Percentiles rank a stretch among this genome's conserved stretches.
These are phyloP conservation scores for Enteromius treurensis DNA, from an alignment of 2,797 vertebrate genomes.

Conservation along the genomic window DNA sequence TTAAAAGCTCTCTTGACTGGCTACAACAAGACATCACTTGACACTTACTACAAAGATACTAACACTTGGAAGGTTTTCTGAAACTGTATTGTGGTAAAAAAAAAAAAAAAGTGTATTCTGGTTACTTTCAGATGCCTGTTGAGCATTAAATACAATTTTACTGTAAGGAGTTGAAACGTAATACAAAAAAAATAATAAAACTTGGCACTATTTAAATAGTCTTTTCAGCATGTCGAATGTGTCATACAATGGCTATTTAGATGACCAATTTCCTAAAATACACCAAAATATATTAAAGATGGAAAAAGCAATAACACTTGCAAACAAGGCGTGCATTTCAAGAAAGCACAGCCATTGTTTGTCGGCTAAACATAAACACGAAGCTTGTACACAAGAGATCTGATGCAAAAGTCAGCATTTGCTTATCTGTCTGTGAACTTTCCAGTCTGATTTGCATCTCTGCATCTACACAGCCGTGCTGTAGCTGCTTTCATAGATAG, in stretches of 20 bases:
- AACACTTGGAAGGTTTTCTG: background rate
- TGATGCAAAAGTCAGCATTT: constrained; percentile 66
- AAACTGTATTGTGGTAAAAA: background rate
- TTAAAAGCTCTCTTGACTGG: background rate
- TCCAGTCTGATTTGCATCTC: constrained; percentile 77
- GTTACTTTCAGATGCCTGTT: background rate
- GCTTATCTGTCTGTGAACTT: constrained; percentile 69
- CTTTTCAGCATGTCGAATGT: background rate
- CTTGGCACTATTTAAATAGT: background rate
- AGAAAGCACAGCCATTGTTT: constrained; percentile 2
- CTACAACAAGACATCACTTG: background rate
- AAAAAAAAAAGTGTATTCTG: background rate
- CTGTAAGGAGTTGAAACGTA: background rate
- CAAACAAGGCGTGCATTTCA: background rate
- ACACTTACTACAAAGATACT: background rate
- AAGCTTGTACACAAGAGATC: constrained; percentile 29
- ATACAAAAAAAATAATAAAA: background rate
- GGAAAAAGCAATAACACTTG: constrained; percentile 2
- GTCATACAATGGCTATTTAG: background rate
- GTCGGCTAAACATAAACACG: background rate
- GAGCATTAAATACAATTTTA: background rate
- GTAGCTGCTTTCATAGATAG: constrained; percentile 40
- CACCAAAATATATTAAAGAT: background rate
- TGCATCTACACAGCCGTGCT: constrained; percentile 55
- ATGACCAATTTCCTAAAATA: background rate